Evolutionary conservation across 2,888 invertebrate genomes (phyloP).

Genomic region (Andrena haemorrhoa): DNA sequence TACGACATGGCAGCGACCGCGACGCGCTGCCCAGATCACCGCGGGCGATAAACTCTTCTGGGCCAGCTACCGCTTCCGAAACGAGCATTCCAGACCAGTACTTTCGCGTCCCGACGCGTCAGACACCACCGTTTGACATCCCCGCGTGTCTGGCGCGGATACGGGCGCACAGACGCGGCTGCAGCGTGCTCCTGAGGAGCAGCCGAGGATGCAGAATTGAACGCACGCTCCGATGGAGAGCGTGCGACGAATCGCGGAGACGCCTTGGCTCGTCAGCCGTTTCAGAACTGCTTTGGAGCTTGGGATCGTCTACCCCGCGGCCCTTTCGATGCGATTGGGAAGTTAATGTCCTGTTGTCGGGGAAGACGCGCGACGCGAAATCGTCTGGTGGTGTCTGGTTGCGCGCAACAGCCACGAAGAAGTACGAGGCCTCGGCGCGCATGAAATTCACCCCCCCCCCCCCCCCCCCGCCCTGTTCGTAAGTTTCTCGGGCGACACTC

Average conservation of each 20-base stretch:
- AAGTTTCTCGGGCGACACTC: too few species aligned
- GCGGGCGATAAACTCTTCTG: slow-evolving; percentile 15
- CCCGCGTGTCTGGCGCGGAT: slow-evolving; percentile 29
- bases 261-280: slow-evolving; percentile 24
- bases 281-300: slow-evolving; percentile 40
- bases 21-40: slow-evolving; percentile 1
- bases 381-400: too few species aligned
- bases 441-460: too few species aligned
- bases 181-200: slow-evolving; percentile 33
- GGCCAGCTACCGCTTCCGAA: slow-evolving; percentile 4
- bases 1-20: neutral
- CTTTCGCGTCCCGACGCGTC: slow-evolving; percentile 58
- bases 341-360: slow-evolving; percentile 25
- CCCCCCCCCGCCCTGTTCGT: too few species aligned
- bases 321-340: slow-evolving; percentile 20
- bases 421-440: too few species aligned
- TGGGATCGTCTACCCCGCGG: slow-evolving; percentile 6
- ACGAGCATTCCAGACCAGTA: slow-evolving; percentile 52
- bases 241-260: slow-evolving; percentile 57
- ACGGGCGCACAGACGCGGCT: slow-evolving; percentile 14
- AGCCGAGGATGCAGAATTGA: slow-evolving; percentile 71
- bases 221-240: slow-evolving; percentile 59
- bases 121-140: slow-evolving; percentile 60
- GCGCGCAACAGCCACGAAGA: too few species aligned
- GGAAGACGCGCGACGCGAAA: too few species aligned